Base-by-base conservation (phyloP, 1,140 invertebrate genomes). In the Spodoptera frugiperda region DNA sequence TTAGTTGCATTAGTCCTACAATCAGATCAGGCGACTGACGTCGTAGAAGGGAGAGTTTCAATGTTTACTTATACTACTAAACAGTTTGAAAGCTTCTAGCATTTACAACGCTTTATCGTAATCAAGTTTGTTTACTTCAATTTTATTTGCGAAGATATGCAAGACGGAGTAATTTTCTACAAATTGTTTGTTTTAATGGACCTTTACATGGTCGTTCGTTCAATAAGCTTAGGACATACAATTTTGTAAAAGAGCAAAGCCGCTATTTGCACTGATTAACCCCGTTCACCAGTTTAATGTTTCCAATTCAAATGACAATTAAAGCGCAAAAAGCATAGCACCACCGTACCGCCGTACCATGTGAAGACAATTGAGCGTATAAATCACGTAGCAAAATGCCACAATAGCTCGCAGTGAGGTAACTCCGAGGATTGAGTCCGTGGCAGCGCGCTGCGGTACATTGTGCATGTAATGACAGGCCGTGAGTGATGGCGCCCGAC, bases 311-410 rank as follows among this genome's bases (percentile, higher is more conserved):
- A 65, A 67, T 49, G 39, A 21, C 44, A 49, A 46, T 49, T 44
- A 61, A 25, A 57, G 6, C 30, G 10, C 46, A 65, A 15, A 48
- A 65, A 48, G 44, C 39, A 46, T 48, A 46, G 39, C 44, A 48
- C 5, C 46, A 10, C 14, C 33, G 39, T 17, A 48, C 5, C 46
- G 11, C 14, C 33, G 39, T 17, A 48, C 5, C 46, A 12, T 25
- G 12, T 67, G 8, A 67, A 67, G 63, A 67, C 63, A 67, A 67
- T 67, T 67, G 17, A 49, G 12, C 59, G 30, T 67, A 67, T 67
- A 67, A 67, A 67, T 67, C 19, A 48, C 19, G 25, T 61, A 17
- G 57, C 19, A 49, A 67, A 67, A 67, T 19, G 63, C 17, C 44
- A 67, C 63, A 67, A 67, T 67, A 49, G 63, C 59, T 46, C 3